Evolutionary conservation across 2,888 invertebrate species (phyloP), one percentile per base, ranked within the genome.

Genomic region (Pristionchus exspectatus): DNA sequence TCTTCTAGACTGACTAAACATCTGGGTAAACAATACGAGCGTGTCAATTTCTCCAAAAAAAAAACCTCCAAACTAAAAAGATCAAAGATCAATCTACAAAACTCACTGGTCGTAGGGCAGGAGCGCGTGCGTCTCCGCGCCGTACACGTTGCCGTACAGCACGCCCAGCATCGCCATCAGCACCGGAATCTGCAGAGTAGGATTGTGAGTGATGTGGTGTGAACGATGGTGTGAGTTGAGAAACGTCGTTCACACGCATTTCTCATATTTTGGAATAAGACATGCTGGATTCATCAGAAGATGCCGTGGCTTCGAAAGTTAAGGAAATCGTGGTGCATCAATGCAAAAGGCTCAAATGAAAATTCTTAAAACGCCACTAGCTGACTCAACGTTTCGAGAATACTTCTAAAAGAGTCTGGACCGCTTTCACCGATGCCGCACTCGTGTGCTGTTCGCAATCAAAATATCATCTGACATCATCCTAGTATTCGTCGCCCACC

Each of bases 91-190:
- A 74, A 16, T 30, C 72, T 33, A 72, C 72, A 72, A 72, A 81
- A 77, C 81, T 63, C 50, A 96, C 96, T 99, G 99, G 96, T 99
- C 99, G 95, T 99, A 99, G 0, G 99, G 99, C 90, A 99, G 96
- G 12, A 99, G 96, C 0, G 98, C 98, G 95, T 98, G 98, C 0
- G 98, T 98, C 96, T 99, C 98, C 0, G 98, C 97, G 56, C 97
- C 97, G 95, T 97, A 98, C 95, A 99, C 98, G 96, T 99, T 99
- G 92, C 96, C 96, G 96, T 99, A 99, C 98, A 98, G 96, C 12
- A 96, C 94, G 7, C 98, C 98, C 0, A 99, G 96, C 91, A 98
- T 95, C 0, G 98, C 99, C 92, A 99, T 96, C 92, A 99, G 97
- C 0, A 99, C 97, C 0, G 99, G 98, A 24, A 97, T 97, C 98